Percentiles rank a stretch among this genome's conserved stretches.
Evolutionary conservation across 53 echinoderm and acorn worm genomes (phyloP).

Genomic region (Hippasteria phrygiana): DNA sequence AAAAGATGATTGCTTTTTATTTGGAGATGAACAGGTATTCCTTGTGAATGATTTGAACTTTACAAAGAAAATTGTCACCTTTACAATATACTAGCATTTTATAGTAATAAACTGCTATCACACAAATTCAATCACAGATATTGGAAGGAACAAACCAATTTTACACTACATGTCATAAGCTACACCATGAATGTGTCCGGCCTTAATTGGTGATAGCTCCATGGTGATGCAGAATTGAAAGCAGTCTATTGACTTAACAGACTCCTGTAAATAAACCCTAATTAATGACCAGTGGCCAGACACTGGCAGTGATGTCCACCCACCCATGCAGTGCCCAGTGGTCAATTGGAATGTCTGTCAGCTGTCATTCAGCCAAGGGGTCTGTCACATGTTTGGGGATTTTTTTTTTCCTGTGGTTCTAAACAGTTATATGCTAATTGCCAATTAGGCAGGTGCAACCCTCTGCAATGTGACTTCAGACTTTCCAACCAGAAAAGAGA

Average conservation of each 20-base stretch:
- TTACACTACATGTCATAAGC: neutral
- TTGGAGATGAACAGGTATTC: too few species aligned
- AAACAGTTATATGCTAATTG: constrained; percentile 37
- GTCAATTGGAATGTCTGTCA: constrained; percentile 54
- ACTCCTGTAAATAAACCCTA: neutral
- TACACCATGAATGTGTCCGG: constrained; percentile 22
- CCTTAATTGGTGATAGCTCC: constrained; percentile 7
- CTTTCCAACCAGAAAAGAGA: neutral
- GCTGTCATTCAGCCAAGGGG: neutral
- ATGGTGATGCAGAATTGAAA: neutral
- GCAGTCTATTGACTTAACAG: constrained; percentile 23
- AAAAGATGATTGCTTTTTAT: too few species aligned
- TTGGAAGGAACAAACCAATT: constrained; percentile 23
- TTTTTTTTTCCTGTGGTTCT: constrained; percentile 10
- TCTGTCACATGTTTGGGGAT: neutral
- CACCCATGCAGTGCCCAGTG: neutral
- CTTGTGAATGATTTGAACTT: too few species aligned
- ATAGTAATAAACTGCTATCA: too few species aligned
- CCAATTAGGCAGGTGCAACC: constrained; percentile 20
- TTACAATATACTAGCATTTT: too few species aligned
- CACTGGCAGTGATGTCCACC: neutral
- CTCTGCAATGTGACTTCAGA: neutral
- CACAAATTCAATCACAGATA: neutral
- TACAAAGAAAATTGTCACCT: too few species aligned
- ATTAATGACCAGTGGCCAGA: constrained; percentile 19